phyloP scores from a whole-genome alignment of 2,797 vertebrate genomes.

The Heliangelus exortis region DNA sequence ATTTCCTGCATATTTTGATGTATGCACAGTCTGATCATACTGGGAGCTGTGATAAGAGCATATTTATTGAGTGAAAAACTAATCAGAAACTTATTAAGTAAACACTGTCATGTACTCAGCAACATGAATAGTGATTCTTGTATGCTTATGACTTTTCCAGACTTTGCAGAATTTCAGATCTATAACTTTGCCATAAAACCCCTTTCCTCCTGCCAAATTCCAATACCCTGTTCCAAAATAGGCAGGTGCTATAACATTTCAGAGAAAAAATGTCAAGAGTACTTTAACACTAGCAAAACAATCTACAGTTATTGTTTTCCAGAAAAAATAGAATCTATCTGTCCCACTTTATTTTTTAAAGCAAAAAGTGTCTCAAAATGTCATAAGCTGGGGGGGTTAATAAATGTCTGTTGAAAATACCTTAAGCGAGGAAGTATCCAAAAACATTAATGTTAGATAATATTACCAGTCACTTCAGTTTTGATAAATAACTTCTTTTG shows the following conservation, averaged over 20 bases:
- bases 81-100: neutral
- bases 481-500: neutral
- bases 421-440: neutral
- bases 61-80: neutral
- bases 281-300: neutral
- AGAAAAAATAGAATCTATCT: neutral
- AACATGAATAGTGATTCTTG: neutral
- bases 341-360: neutral
- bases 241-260: neutral
- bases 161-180: neutral
- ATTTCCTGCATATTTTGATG: conserved; percentile 25
- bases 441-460: neutral
- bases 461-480: neutral
- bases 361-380: neutral
- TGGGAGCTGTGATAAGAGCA: neutral
- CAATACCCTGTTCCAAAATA: neutral
- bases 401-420: neutral
- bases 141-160: neutral
- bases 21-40: neutral
- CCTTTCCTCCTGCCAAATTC: neutral
- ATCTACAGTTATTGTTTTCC: neutral
- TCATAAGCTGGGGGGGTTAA: neutral
- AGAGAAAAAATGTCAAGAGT: neutral
- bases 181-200: neutral
- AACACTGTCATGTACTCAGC: neutral